Base-by-base conservation (phyloP, 2,888 invertebrate genomes). In the Amphipoea oculea region DNA sequence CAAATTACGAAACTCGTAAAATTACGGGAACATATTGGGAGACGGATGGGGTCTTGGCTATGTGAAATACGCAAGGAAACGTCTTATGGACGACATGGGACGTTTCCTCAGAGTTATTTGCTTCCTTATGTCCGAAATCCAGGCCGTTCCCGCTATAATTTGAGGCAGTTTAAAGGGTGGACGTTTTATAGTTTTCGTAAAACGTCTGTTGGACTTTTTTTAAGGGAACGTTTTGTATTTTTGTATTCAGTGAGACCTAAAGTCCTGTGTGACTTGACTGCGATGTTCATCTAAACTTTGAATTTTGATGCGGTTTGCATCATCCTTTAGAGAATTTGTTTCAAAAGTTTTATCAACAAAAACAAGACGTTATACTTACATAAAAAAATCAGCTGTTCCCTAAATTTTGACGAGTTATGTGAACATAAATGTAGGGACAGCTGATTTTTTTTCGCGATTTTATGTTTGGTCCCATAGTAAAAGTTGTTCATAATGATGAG, bases 1-100 rank as follows among this genome's bases (percentile, higher is more conserved):
- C 95, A 96, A 96, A 96, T 96, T 95, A 95, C 95, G 93, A 90
- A 94, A 92, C 93, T 93, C 94, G 92, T 94, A 94, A 94, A 91
- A 90, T 89, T 89, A 90, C 90, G 88, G 89, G 90, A 93, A 94
- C 94, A 95, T 95, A 94, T 95, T 94, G 93, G 89, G 90, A 93
- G 95, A 94, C 91, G 92, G 91, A 95, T 94, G 92, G 92, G 92
- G 92, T 88, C 89, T 89, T 89, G 91, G 90, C 91, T 91, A 93
- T 94, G 93, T 91, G 90, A 91, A 93, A 94, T 94, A 94, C 93
- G 92, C 90, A 91, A 90, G 90, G 89, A 93, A 93, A 92, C 92
- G 92, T 93, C 93, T 92, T 93, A 93, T 91, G 92, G 93, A 92
- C 93, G 93, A 73, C 81, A 77, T 86, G 80, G 92, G 93, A 92